Percentiles rank a stretch among this genome's conserved stretches.
Evolutionary conservation across 2,113 vertebrate genomes (phyloP).

Genomic region (Python bivittatus): DNA sequence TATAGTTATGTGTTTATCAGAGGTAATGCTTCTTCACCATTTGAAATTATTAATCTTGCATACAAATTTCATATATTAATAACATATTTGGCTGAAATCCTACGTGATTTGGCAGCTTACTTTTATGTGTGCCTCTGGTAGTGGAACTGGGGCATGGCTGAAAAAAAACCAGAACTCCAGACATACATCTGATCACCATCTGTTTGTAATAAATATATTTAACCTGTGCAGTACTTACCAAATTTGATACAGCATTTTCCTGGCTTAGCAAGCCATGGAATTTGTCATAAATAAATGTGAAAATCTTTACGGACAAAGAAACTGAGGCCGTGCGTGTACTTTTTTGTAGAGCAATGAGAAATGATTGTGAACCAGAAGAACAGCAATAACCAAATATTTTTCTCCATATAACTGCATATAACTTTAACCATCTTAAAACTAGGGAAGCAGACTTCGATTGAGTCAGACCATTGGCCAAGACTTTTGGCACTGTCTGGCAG

Average conservation of each 20-base stretch:
- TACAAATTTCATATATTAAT: conserved; percentile 17
- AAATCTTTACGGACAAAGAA: conserved; percentile 13
- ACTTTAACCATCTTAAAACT: background rate
- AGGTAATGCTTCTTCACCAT: background rate
- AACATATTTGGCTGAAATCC: conserved; percentile 9
- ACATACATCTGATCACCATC: background rate
- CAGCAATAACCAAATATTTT: background rate
- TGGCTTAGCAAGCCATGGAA: background rate
- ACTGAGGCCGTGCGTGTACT: background rate
- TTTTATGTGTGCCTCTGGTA: background rate
- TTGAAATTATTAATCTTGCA: conserved; percentile 1
- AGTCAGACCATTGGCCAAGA: background rate
- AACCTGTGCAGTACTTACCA: conserved; percentile 19
- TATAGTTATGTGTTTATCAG: background rate
- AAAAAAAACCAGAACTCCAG: background rate
- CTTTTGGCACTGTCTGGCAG: background rate
- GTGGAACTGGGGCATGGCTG: conserved; percentile 11
- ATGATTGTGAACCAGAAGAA: background rate
- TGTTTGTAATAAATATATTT: conserved; percentile 28
- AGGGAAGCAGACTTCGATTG: background rate
- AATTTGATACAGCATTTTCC: conserved; percentile 10
- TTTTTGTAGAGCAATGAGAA: background rate
- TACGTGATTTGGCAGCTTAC: conserved; percentile 20
- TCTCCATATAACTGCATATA: background rate
- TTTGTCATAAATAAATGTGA: conserved; percentile 13